Conservation (phyloP, 2,888 invertebrate genomes). For the Bembecia ichneumoniformis region DNA sequence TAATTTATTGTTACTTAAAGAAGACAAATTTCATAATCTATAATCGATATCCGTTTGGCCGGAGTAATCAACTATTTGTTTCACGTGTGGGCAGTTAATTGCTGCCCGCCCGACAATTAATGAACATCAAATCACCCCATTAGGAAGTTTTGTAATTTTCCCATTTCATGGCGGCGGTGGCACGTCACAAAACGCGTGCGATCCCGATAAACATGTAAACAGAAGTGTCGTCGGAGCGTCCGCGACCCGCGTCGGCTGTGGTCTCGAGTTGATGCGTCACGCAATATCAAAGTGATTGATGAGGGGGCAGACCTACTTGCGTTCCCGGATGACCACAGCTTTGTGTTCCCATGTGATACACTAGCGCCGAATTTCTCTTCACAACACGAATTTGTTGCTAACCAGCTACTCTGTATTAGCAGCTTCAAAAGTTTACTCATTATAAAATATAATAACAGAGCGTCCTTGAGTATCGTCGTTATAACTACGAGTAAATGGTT, state of each 20-base stretch:
- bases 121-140: constrained; percentile 9
- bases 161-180: constrained; percentile 1
- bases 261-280: constrained; percentile 49
- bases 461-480: not conserved
- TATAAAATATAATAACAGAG: not conserved
- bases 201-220: constrained; percentile 30
- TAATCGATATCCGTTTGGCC: not conserved
- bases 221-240: constrained; percentile 25
- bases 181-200: constrained; percentile 16
- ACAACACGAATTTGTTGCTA: not conserved
- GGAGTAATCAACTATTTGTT: not conserved
- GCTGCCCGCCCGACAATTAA: constrained; percentile 1
- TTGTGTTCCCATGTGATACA: constrained; percentile 4
- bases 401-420: not conserved
- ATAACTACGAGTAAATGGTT: too few species aligned
- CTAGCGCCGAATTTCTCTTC: not conserved
- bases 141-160: constrained; percentile 10
- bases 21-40: not conserved
- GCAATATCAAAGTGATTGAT: constrained; percentile 61
- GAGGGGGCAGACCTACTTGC: constrained; percentile 20
- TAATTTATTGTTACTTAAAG: not conserved
- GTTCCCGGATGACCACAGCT: constrained; percentile 25
- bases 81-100: not conserved
- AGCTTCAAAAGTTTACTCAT: not conserved
- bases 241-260: not conserved